Base-by-base conservation (phyloP, 2,888 invertebrate genomes). In the Syrphus vitripennis region DNA sequence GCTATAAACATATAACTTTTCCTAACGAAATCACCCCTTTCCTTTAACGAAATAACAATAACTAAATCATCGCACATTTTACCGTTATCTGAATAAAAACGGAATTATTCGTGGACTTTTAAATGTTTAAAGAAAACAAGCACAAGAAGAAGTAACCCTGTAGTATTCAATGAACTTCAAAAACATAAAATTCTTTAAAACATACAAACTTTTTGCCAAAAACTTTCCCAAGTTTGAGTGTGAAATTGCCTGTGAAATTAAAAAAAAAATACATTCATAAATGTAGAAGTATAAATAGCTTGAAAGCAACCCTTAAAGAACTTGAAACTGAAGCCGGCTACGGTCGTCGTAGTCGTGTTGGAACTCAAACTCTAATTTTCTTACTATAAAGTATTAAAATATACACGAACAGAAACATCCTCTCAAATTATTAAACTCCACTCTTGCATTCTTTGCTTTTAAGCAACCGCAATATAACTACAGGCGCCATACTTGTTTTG, bases 191-290 rank as follows among this genome's bases (percentile, higher is more conserved):
- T 42, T 50, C 69, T 53, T 55, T 37, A 31, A 26, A 40, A 59
- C 42, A 16, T 19, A 65, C 63, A 75, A 82, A 80, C 53, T 71
- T 71, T 71, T 65, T 14, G 14, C 40, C n/a, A 70, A 65, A 83
- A 79, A 79, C 75, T 83, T 75, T 40, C n/a, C 75, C 69, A 79
- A 83, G 65, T 75, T 59, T 16, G 65, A 57, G 79, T 83, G 83
- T 83, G 79, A 83, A 83, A 83, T 83, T 75, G 83, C 65, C 70
- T 83, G 83, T 83, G 75, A 79, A n/a, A 79, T 37, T 65, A 57
- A 75, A 75, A 75, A 70, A 74, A 74, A 70, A 74, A 48, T 72
- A 72, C 9, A 50, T 12, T n/a, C 2, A 3, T 24, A 50, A 14
- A 50, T n/a, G 4, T 5, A 16, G 1, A 21, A 1, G n/a, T n/a